These are phyloP conservation scores for Sycobia sp. DNA, from an alignment of 1,140 invertebrate species.

Conservation along the genomic window DNA sequence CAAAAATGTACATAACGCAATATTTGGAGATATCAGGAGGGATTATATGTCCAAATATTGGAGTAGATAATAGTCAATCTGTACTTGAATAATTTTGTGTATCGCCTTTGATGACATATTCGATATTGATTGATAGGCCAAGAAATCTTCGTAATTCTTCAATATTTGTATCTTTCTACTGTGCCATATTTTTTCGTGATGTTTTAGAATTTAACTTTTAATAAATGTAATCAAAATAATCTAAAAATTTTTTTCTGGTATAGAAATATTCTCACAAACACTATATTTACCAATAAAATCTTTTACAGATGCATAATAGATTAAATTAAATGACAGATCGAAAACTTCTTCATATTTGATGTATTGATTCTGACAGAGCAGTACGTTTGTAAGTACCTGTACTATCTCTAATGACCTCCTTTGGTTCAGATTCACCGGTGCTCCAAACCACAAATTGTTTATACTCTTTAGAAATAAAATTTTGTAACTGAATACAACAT, in stretches of 20 bases:
- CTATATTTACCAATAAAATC: not conserved
- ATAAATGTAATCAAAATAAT: too few relatives aligned
- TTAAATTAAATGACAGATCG: not conserved
- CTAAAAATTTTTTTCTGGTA: not conserved
- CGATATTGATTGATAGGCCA: constrained; percentile 24
- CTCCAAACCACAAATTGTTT: not conserved
- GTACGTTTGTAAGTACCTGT: not conserved
- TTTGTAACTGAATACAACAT: too few relatives aligned
- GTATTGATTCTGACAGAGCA: not conserved
- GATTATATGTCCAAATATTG: constrained; percentile 41
- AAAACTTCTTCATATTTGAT: not conserved
- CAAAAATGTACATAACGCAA: constrained; percentile 28
- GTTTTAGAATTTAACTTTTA: constrained; percentile 16
- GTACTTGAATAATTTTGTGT: constrained; percentile 41
- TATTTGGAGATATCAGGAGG: constrained; percentile 33
- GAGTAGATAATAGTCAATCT: constrained; percentile 38
- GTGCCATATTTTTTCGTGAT: constrained; percentile 11
- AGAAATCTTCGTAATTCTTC: constrained; percentile 21
- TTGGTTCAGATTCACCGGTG: not conserved
- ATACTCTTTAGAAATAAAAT: not conserved
- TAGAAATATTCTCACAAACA: constrained; percentile 2
- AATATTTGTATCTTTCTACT: constrained; percentile 5
- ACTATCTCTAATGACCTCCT: not conserved
- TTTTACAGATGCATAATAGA: constrained; percentile 13
- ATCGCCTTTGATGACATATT: constrained; percentile 23